Base-by-base conservation (phyloP, 2,113 vertebrate species). In the Heliornis fulica region DNA sequence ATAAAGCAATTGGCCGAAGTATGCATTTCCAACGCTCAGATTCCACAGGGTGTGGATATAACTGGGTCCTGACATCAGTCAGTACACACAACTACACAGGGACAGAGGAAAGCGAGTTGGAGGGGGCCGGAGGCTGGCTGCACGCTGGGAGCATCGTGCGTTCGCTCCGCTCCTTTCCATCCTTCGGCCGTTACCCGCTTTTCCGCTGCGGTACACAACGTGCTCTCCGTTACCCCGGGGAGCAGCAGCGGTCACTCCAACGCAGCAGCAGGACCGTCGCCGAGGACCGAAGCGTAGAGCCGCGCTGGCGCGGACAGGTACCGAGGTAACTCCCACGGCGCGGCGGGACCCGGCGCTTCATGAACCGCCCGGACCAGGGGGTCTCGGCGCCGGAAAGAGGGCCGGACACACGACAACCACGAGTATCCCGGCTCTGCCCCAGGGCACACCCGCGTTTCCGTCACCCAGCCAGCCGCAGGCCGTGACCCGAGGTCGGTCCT, bases 181-280 rank as follows among this genome's bases (percentile, higher is more conserved):
- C 40, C 64, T 38, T 36, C 31, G 0, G 1, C 71, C 21, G 26
- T 59, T 9, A 3, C 28, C 69, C 69, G 45, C 51, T 14, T 3
- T 45, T 65, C 29, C 9, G 9, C 43, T 23, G 2, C 17, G 0
- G 2, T 2, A 45, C 19, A 15, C n/a, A 16, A 20, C 0, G 5
- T 0, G 25, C 7, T 32, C 56, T 10, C 2, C 4, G n/a, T 9
- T 25, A 5, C 2, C 9, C 28, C 5, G 8, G 2, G 74, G 2
- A 18, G 60, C 69, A 17, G 50, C 3, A 13, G 8, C 2, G 16
- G 9, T 1, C 7, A 4, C 2, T 4, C 13, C 3, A 29, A 70
- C 3, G 6, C 36, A 15, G 22, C 21, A 11, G 19, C 45, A 4
- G 11, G 7, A 26, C 74, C 32, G 59, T 16, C 45, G 0, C 56